Conservation (phyloP, 2,113 vertebrate genomes). For the Clarias macrocephalus region DNA sequence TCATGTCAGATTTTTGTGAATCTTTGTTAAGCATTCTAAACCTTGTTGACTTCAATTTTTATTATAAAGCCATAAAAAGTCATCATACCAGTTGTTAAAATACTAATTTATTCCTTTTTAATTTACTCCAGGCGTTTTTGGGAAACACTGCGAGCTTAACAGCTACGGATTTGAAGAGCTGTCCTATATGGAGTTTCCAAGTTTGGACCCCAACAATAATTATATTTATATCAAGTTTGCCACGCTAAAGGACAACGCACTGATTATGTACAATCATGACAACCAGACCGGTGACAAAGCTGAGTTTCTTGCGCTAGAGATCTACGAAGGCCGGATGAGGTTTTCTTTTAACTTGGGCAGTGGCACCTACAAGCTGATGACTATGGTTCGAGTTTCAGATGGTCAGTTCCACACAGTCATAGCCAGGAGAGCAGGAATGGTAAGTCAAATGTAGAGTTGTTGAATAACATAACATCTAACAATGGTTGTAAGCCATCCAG, state of each 20-base stretch:
- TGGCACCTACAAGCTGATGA: constrained; percentile 87
- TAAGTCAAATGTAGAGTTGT: constrained; percentile 65
- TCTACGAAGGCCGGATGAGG: constrained; percentile 82
- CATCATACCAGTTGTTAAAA: neutral
- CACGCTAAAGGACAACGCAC: constrained; percentile 85
- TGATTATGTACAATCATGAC: constrained; percentile 92
- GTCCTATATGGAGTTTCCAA: constrained; percentile 97
- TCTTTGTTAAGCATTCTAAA: neutral
- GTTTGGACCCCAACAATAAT: constrained; percentile 96
- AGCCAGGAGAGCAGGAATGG: constrained; percentile 93
- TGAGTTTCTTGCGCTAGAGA: constrained; percentile 92
- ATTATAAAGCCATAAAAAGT: neutral
- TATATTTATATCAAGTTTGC: constrained; percentile 98
- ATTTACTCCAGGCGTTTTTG: constrained; percentile 85
- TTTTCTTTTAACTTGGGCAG: constrained; percentile 95
- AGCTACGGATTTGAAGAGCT: constrained; percentile 97
- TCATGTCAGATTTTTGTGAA: neutral
- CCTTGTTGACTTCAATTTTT: too few species aligned
- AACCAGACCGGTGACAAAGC: constrained; percentile 92
- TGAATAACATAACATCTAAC: neutral
- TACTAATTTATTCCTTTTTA: constrained; percentile 45
- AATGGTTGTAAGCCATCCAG: neutral
- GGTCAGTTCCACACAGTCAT: constrained; percentile 95
- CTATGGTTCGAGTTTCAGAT: constrained; percentile 88
- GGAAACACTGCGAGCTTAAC: constrained; percentile 95